Evolutionary conservation across 2,113 vertebrate species (phyloP), one percentile per base, ranked within the genome.

Genomic region (Turdus rufiventris): DNA sequence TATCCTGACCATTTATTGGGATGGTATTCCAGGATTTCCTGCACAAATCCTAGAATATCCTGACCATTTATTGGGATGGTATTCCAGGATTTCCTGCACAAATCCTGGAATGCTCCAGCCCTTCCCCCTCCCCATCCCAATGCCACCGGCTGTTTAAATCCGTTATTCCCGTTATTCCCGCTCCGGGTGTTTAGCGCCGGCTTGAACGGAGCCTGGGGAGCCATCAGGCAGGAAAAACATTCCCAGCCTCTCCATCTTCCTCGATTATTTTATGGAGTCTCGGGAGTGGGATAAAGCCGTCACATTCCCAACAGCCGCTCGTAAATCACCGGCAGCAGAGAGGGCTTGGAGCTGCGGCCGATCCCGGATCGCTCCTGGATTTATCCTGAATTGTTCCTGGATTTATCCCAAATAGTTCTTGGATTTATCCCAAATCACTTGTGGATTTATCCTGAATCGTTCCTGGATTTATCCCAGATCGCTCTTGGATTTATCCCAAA

Each of bases 261-360:
- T 71, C 14, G 75, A 67, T 94, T 68, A 65, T 96, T 96, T 97
- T 89, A 95, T 67, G 88, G 82, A 60, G 90, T 92, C 97, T 85
- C 97, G 5, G 51, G 96, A 90, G 97, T 43, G 85, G 38, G 84
- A 97, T 97, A 97, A 96, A 96, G 45, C 95, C 82, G 83, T 34
- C 86, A 12, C 74, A 0, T 42, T 79, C 93, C 91, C 80, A 80
- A 88, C 47, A 82, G 65, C 81, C 0, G 62, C 58, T 75, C 93
- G 11, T 97, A 95, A 96, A 97, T 97, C 74, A 4, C 8, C 18
- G 3, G 38, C 14, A n/a, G 51, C 38, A 4, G 18, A 8, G 4
- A 23, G 78, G 77, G 53, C 77, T 7, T 0, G 0, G 47, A 16
- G 40, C 70, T 5, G 21, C 0, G 1, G 33, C 17, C 0, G 20